These are phyloP conservation scores for Gymnothorax javanicus DNA, from an alignment of 2,797 vertebrate genomes.

Conservation along the genomic window DNA sequence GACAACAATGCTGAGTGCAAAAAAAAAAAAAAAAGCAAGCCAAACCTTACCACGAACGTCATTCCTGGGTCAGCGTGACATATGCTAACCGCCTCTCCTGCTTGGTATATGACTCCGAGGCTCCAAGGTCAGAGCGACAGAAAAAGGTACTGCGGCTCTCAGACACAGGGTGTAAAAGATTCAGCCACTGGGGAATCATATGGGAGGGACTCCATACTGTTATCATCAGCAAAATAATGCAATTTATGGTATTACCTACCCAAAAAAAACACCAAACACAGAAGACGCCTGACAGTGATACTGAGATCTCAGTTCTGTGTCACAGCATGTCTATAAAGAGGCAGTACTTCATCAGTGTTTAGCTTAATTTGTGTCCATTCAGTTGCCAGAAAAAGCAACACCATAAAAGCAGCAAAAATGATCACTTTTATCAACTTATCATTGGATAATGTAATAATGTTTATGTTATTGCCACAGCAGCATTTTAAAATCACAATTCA, in stretches of 20 bases:
- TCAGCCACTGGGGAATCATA: not conserved
- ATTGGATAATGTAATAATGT: no score
- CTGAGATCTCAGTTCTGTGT: not conserved
- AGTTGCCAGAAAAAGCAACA: not conserved
- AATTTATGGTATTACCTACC: not conserved
- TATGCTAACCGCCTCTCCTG: not conserved
- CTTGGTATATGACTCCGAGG: not conserved
- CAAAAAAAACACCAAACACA: not conserved
- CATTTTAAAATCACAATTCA: not conserved
- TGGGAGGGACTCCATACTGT: not conserved
- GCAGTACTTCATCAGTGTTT: not conserved
- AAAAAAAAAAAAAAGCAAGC: not conserved
- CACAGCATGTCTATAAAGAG: not conserved
- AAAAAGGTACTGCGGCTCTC: not conserved
- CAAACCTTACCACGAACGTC: conserved; percentile 14
- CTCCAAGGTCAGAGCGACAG: conserved; percentile 2
- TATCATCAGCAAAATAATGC: conserved; percentile 4
- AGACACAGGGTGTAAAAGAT: conserved; percentile 1
- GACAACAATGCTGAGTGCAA: not conserved
- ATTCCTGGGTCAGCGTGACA: conserved; percentile 6
- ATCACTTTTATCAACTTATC: not conserved
- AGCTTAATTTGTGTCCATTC: not conserved
- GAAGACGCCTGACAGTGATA: not conserved
- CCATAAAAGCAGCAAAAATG: not conserved
- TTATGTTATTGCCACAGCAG: not conserved